Percentiles rank a stretch among this genome's conserved stretches.
phyloP scores from a whole-genome alignment of 2,888 invertebrate species.

The Lochmaea capreae region DNA sequence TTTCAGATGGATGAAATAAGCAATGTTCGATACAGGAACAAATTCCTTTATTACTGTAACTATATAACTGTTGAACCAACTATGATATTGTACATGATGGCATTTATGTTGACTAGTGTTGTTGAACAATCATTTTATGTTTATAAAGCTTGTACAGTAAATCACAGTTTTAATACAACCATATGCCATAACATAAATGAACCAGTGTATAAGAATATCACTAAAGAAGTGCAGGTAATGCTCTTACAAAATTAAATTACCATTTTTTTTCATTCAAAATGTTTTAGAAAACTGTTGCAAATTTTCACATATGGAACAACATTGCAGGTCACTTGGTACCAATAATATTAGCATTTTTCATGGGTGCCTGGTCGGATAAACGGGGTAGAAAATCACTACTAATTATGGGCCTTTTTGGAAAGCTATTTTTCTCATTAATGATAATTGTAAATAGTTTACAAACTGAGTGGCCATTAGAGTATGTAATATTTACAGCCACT shows the following conservation, averaged over 20 bases:
- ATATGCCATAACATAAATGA: conserved; percentile 75
- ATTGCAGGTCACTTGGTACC: conserved; percentile 80
- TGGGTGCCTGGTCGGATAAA: conserved; percentile 86
- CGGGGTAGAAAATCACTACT: conserved; percentile 81
- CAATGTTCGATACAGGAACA: conserved; percentile 30
- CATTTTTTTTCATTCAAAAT: background rate
- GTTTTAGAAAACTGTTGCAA: conserved; percentile 76
- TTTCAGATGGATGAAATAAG: conserved; percentile 46
- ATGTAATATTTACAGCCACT: conserved; percentile 80
- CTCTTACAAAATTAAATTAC: background rate
- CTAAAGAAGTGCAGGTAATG: conserved; percentile 76
- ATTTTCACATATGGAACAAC: conserved; percentile 83
- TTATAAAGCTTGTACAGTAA: conserved; percentile 80
- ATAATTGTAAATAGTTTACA: conserved; percentile 74
- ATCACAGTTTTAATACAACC: conserved; percentile 76
- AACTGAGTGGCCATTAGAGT: conserved; percentile 77
- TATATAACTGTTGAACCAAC: conserved; percentile 85
- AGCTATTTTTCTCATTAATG: conserved; percentile 81
- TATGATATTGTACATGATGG: conserved; percentile 90
- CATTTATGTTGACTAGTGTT: conserved; percentile 84
- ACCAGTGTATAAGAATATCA: conserved; percentile 70
- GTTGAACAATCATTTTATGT: conserved; percentile 84
- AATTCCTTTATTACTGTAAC: conserved; percentile 48
- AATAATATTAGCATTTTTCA: conserved; percentile 80
- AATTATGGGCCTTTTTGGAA: conserved; percentile 78